Conservation (phyloP, 2,113 vertebrate species). For the Amphilophus citrinellus region DNA sequence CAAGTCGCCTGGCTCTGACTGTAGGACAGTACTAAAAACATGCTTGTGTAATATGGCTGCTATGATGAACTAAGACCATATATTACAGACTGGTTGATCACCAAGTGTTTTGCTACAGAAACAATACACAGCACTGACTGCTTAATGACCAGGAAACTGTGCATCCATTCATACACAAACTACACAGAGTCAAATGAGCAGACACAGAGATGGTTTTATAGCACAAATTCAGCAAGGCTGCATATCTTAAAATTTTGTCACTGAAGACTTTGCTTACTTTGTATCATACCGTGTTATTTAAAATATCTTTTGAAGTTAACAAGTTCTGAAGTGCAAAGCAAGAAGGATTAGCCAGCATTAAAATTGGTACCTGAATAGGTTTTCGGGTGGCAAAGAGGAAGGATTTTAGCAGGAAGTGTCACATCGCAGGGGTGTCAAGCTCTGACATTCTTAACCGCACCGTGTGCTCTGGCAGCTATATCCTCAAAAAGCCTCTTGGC, state of each 20-base stretch:
- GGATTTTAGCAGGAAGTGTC: constrained; percentile 21
- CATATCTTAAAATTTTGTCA: not conserved
- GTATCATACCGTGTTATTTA: constrained; percentile 11
- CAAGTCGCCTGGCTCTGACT: not conserved
- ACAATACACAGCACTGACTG: not conserved
- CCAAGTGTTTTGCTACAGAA: not conserved
- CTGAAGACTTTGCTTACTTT: not conserved
- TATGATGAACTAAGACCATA: constrained; percentile 20
- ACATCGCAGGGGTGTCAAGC: constrained; percentile 17
- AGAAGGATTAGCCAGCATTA: constrained; percentile 34
- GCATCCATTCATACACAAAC: not conserved
- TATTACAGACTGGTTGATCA: constrained; percentile 2
- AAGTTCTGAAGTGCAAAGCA: constrained; percentile 33
- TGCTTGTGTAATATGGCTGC: constrained; percentile 7
- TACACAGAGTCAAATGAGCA: not conserved
- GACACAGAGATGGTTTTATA: not conserved
- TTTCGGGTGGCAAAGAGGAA: constrained; percentile 13
- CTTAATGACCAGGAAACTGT: not conserved
- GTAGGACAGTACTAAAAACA: constrained; percentile 1
- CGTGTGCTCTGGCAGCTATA: not conserved
- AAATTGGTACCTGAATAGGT: constrained; percentile 23
- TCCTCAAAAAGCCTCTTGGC: constrained; percentile 13
- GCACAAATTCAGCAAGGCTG: constrained; percentile 1
- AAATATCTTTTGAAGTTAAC: constrained; percentile 44
- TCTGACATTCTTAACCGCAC: constrained; percentile 22